Percentiles rank a stretch among this genome's conserved stretches.
Conservation (phyloP, 2,113 vertebrate species). For the Puntigrus tetrazona region DNA sequence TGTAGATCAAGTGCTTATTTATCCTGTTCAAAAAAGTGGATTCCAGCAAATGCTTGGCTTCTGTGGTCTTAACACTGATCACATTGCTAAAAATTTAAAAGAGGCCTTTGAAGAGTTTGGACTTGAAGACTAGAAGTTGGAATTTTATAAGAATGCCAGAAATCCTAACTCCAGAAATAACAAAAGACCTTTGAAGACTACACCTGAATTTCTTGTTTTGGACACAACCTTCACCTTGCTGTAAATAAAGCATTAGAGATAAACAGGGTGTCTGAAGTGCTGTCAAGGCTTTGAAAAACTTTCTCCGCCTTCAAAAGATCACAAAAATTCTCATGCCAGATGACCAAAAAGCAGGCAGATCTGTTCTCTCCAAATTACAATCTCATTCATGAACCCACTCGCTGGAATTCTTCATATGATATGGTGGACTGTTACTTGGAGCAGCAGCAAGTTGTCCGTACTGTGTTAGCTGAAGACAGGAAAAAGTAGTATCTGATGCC, state of each 20-base stretch:
- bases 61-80: conserved; percentile 27
- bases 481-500: no score
- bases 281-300: conserved; percentile 33
- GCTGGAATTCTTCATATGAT: neutral
- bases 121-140: neutral
- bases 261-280: conserved; percentile 28
- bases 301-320: conserved; percentile 40
- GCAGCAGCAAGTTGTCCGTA: neutral
- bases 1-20: no score
- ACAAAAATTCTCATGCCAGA: conserved; percentile 12
- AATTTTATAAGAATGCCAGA: conserved; percentile 31
- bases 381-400: neutral
- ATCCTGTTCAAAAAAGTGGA: no score
- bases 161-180: conserved; percentile 47
- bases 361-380: neutral
- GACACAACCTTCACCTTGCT: neutral
- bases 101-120: conserved; percentile 37
- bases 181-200: conserved; percentile 9
- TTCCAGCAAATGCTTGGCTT: conserved; percentile 37
- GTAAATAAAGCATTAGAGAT: neutral
- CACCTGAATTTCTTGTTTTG: neutral
- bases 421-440: neutral
- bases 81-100: conserved; percentile 34
- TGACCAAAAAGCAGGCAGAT: neutral
- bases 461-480: no score